These are phyloP conservation scores for Porites divaricata DNA, from an alignment of 92 coral and sea anemone genomes.

Conservation along the genomic window DNA sequence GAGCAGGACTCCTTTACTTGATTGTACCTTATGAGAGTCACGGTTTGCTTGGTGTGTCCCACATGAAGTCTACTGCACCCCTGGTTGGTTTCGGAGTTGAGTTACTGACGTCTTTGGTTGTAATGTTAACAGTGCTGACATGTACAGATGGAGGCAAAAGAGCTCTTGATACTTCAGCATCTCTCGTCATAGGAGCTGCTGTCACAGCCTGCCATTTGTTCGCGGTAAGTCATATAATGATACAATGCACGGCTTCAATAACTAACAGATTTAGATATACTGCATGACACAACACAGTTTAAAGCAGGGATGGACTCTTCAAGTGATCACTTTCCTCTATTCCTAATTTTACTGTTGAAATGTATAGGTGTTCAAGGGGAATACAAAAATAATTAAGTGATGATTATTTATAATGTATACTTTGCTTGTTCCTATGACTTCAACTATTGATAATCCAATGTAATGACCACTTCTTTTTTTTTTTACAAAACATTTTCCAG, in stretches of 20 bases:
- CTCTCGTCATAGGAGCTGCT: slow-evolving; percentile 62
- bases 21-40: slow-evolving; percentile 52
- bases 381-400: not conserved
- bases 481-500: slow-evolving; percentile 35
- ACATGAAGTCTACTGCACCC: slow-evolving; percentile 35
- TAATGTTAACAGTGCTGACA: slow-evolving; percentile 54
- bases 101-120: slow-evolving; percentile 58
- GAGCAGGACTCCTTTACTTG: slow-evolving; percentile 64
- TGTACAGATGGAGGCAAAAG: slow-evolving; percentile 58
- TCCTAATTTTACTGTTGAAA: too few relatives aligned
- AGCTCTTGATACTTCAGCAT: slow-evolving; percentile 40
- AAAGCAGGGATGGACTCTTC: too few relatives aligned
- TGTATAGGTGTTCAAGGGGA: too few relatives aligned
- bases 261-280: too few relatives aligned
- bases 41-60: slow-evolving; percentile 60
- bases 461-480: not conserved
- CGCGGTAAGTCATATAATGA: slow-evolving; percentile 37
- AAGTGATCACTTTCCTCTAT: too few relatives aligned
- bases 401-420: not conserved
- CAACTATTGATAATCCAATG: not conserved
- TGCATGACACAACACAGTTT: not conserved
- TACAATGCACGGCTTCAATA: not conserved
- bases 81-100: slow-evolving; percentile 72
- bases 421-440: not conserved
- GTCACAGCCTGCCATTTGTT: slow-evolving; percentile 66